phyloP scores from a whole-genome alignment of 30 jellyfish, hydroid and myxozoan genomes.

The Cassiopea andromeda region DNA sequence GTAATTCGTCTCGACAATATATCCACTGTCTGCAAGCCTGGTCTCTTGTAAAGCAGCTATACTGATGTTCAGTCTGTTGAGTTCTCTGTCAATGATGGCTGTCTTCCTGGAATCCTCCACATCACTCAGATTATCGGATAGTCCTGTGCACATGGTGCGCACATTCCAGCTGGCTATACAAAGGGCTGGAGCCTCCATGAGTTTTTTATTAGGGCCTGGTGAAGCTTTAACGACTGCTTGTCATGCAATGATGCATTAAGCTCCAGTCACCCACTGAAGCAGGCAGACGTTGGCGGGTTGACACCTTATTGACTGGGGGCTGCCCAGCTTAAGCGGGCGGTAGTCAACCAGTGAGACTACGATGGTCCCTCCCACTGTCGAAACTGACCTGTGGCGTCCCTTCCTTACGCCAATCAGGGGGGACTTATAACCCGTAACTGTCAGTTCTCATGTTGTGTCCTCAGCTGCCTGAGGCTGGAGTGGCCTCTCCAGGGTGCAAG shows the following conservation, averaged over 20 bases:
- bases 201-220: neutral
- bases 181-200: neutral
- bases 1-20: conserved; percentile 14
- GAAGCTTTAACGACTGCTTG: neutral
- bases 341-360: neutral
- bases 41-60: conserved; percentile 57
- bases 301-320: conserved; percentile 6
- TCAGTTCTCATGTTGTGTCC: conserved; percentile 17
- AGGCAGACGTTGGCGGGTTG: conserved; percentile 9
- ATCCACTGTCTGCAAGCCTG: conserved; percentile 18
- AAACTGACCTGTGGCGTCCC: conserved; percentile 10
- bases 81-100: conserved; percentile 25
- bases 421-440: conserved; percentile 33
- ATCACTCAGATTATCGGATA: neutral
- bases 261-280: neutral
- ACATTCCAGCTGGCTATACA: neutral
- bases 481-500: conserved; percentile 27
- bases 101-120: conserved; percentile 13
- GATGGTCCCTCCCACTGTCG: conserved; percentile 25
- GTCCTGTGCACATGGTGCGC: conserved; percentile 3
- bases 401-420: neutral
- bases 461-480: conserved; percentile 2
- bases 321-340: conserved; percentile 34
- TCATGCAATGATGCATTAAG: neutral
- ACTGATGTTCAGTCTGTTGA: conserved; percentile 11